A percentile compares a stretch with the other conserved stretches of the same genome.
phyloP scores from a whole-genome alignment of 2,113 vertebrate genomes.

The Channa maculata region DNA sequence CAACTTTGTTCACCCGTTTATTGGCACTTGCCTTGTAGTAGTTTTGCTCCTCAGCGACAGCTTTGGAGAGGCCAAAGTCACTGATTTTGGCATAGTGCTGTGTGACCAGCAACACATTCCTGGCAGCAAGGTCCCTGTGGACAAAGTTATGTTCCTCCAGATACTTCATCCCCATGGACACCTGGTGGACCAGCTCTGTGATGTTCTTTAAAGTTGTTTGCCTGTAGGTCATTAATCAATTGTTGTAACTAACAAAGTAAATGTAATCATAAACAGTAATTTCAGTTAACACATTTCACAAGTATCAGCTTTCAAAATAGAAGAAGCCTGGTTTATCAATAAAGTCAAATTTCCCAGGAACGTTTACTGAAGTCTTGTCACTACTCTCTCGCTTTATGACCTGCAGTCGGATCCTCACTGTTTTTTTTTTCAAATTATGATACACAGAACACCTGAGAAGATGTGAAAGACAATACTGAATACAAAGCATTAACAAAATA shows the following conservation, averaged over 20 bases:
- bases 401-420: no score
- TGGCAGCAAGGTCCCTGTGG: conserved; percentile 95
- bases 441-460: no score
- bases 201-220: conserved; percentile 90
- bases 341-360: no score
- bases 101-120: conserved; percentile 95
- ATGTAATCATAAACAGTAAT: no score
- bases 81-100: conserved; percentile 99
- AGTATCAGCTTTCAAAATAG: not conserved
- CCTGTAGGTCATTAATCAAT: conserved; percentile 75
- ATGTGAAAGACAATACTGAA: no score
- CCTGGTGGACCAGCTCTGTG: conserved; percentile 96
- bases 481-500: no score
- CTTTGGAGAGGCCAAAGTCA: conserved; percentile 98
- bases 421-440: no score
- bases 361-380: no score
- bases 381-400: no score
- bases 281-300: not conserved
- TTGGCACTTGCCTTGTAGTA: conserved; percentile 72
- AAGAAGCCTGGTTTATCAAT: no score
- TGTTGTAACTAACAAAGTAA: not conserved
- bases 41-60: conserved; percentile 85
- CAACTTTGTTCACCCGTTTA: not conserved
- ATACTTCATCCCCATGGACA: conserved; percentile 98
- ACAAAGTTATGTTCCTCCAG: conserved; percentile 97